Conservation (phyloP, 2,888 invertebrate genomes). For the Carterocephalus palaemon region DNA sequence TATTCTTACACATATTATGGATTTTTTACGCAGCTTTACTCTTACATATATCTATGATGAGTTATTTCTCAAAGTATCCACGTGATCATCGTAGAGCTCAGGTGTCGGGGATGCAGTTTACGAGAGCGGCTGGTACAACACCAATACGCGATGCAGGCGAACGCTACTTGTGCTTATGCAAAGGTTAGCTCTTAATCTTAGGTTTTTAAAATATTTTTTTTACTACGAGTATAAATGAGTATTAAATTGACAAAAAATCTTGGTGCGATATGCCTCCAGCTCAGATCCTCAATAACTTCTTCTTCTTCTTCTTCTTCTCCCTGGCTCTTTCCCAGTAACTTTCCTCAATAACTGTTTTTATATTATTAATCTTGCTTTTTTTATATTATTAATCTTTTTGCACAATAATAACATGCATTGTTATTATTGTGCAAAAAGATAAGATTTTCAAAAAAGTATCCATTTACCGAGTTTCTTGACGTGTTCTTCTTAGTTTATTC, state of each 20-base stretch:
- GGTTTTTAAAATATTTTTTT: neutral
- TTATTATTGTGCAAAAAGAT: no score
- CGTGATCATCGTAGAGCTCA: constrained; percentile 44
- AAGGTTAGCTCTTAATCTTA: constrained; percentile 42
- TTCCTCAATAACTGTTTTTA: no score
- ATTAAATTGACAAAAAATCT: constrained; percentile 13
- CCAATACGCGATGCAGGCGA: constrained; percentile 47
- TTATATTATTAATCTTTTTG: neutral
- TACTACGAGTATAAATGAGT: neutral
- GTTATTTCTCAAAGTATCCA: neutral
- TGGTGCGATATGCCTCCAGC: constrained; percentile 24
- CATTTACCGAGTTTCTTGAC: no score
- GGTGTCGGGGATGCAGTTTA: constrained; percentile 60
- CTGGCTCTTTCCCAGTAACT: no score
- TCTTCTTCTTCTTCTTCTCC: no score
- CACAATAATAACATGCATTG: no score
- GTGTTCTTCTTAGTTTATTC: no score
- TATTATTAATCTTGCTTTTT: no score
- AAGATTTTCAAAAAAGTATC: no score
- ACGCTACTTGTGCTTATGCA: constrained; percentile 52
- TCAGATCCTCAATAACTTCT: no score
- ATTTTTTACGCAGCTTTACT: constrained; percentile 3
- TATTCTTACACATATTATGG: neutral
- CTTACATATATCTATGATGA: neutral
- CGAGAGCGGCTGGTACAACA: constrained; percentile 57